Base-by-base conservation (phyloP, 2,113 vertebrate species). In the Eudyptes chrysolophus region DNA sequence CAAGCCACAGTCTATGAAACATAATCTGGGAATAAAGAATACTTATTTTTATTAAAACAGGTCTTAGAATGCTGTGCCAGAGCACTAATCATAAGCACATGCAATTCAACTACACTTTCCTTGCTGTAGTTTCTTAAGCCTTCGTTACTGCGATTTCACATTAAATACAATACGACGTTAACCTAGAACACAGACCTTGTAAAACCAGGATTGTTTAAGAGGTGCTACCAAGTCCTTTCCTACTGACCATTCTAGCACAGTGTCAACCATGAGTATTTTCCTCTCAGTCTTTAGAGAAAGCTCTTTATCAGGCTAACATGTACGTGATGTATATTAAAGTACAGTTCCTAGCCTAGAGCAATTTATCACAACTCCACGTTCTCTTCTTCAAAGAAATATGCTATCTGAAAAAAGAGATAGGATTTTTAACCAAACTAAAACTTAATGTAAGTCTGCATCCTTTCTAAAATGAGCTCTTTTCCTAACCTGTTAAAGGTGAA, bases 1-100 rank as follows among this genome's bases (percentile, higher is more conserved):
- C 86, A 89, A 89, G 52, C 42, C 66, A n/a, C 86, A 89, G 69
- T 7, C 81, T 5, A 1, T 44, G 65, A 92, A 97, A 92, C 30
- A 34, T 42, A 30, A 94, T 34, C 76, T 52, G 55, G 49, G 62
- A 95, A 92, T 36, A 86, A 61, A 90, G 52, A 83, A 77, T 7
- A 66, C 26, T 80, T 83, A 52, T 51, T 64, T 89, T 77, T 76
- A 55, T 68, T 84, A 30, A n/a, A 80, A 65, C 62, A 66, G 51
- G 71, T 62, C 71, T 65, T 29, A 19, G 71, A 54, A 76, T 0
- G 2, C 68, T 60, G 72, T 65, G 84, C 74, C 80, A 85, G 78
- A 68, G 49, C 4, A 1, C 46, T n/a, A 64, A 71, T 42, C 38
- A 4, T 30, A n/a, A 57, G 38, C 4, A 8, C 65, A 57, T 17